Conservation (phyloP, 2,797 vertebrate genomes). For the Hemitrygon akajei region DNA sequence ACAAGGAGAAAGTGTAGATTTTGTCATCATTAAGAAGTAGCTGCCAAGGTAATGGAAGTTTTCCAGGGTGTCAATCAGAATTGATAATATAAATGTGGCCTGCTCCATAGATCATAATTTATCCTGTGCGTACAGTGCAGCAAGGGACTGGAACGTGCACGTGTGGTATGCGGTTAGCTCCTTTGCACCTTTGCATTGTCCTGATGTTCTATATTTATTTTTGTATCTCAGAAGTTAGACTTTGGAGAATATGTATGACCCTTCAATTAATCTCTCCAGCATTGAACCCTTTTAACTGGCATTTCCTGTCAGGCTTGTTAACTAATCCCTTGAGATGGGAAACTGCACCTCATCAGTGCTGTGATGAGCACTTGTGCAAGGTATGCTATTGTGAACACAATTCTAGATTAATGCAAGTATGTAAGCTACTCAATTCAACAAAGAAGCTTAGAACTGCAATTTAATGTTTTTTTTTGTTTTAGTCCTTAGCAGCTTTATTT, state of each 20-base stretch:
- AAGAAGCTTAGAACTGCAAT: background rate
- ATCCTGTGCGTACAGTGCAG: too few species aligned
- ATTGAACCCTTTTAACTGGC: background rate
- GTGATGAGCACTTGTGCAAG: background rate
- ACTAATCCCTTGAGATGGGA: background rate
- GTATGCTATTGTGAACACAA: background rate
- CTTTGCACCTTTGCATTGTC: too few species aligned
- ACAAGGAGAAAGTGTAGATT: too few species aligned
- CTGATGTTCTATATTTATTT: too few species aligned
- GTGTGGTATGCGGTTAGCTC: too few species aligned
- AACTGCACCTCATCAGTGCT: background rate
- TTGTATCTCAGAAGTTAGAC: background rate
- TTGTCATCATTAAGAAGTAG: too few species aligned
- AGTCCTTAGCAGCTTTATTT: background rate
- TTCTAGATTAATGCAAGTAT: background rate
- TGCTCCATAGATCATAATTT: too few species aligned
- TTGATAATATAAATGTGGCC: too few species aligned
- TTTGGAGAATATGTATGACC: too few species aligned
- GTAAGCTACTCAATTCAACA: background rate
- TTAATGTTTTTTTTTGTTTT: background rate
- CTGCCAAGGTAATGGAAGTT: too few species aligned
- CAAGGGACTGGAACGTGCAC: too few species aligned
- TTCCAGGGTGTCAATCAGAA: too few species aligned
- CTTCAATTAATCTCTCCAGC: background rate
- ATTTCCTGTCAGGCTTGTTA: constrained; percentile 17